Base-by-base conservation (phyloP, 2,888 invertebrate species). In the Rhagonycha fulva region DNA sequence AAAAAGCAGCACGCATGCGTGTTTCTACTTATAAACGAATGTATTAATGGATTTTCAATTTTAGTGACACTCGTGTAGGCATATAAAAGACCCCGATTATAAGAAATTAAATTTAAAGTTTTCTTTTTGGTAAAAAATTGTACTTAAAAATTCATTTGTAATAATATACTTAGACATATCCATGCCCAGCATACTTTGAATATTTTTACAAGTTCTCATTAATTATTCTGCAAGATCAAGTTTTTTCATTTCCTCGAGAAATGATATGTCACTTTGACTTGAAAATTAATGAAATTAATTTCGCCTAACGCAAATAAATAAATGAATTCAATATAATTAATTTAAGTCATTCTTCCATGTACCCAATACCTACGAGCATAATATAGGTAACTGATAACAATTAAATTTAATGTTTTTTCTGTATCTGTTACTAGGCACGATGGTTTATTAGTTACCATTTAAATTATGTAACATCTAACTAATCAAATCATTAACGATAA, bases 11-110 rank as follows among this genome's bases (percentile, higher is more conserved):
- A 83, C 86, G 85, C 85, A 79, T 84, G 85, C 85, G 85, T 83
- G 73, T 70, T 71, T 63, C 68, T 80, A 82, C 83, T 84, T 85
- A 84, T 84, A 85, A 86, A 85, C 84, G 82, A 82, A 82, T 80
- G 84, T 84, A 86, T 86, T 87, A 84, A 87, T 86, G 85, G 86
- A 85, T 86, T 86, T 86, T 87, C 86, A 86, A 86, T 87, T 86
- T 85, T 82, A 83, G 84, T 84, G 86, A 86, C 86, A 86, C 85
- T 84, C 83, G 47, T 47, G n/a, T 47, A n/a, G 47, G 47, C n/a
- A 79, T 79, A 84, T 80, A 84, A 82, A 82, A 63, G 68, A 72
- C 63, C 30, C 14, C 32, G 68, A 76, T 76, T 69, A 76, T 68
- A 76, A 76, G 73, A 60, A 73, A 62, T 28, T 72, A 76, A 69